These are phyloP conservation scores for Chaetodon auriga DNA, from an alignment of 2,113 vertebrate genomes.

Conservation along the genomic window DNA sequence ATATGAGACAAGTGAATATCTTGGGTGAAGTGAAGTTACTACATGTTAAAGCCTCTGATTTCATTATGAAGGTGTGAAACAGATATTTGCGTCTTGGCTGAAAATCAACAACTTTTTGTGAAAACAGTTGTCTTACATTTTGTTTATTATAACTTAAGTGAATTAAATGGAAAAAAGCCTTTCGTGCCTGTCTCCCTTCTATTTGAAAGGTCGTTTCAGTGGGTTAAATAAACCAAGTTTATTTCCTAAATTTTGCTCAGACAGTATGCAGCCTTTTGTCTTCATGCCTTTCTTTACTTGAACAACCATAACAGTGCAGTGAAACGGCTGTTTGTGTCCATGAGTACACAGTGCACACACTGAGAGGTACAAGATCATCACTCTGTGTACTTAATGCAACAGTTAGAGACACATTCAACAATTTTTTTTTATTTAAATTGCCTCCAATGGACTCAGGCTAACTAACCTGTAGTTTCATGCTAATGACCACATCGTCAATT, in stretches of 20 bases:
- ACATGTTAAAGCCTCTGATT: constrained; percentile 18
- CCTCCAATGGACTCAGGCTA: no score
- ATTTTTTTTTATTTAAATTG: no score
- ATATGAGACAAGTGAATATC: neutral
- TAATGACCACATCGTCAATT: no score
- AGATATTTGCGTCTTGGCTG: neutral
- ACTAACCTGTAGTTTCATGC: no score
- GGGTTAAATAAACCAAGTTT: neutral
- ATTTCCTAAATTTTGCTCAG: neutral
- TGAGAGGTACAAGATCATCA: no score
- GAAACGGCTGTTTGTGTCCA: no score
- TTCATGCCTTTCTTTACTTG: no score
- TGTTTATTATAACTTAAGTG: constrained; percentile 33
- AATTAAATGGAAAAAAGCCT: constrained; percentile 35
- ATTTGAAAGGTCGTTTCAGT: neutral
- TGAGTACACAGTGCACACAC: no score
- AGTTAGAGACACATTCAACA: no score
- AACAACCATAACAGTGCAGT: no score
- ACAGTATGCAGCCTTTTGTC: neutral
- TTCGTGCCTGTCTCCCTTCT: neutral
- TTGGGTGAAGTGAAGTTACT: neutral
- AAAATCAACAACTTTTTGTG: constrained; percentile 17
- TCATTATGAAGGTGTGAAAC: constrained; percentile 16
- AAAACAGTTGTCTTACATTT: constrained; percentile 17
- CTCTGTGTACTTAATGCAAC: no score